Percentiles rank a stretch among this genome's conserved stretches.
Evolutionary conservation across 2,113 vertebrate genomes (phyloP).

Genomic region (Pachyramphus minor): DNA sequence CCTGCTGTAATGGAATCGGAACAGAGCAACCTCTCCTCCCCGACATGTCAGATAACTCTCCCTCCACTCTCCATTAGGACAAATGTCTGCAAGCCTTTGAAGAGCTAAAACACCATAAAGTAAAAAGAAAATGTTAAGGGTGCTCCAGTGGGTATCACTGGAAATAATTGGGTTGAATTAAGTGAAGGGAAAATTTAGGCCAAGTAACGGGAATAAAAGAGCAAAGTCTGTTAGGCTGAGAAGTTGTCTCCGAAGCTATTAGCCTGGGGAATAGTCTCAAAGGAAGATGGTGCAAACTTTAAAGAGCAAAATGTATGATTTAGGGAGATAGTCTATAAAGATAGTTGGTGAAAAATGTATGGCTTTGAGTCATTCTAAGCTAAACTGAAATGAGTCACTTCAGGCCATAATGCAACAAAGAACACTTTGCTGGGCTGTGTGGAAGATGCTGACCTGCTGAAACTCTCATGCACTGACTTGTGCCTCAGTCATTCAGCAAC

Average conservation of each 20-base stretch:
- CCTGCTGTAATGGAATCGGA: constrained; percentile 73
- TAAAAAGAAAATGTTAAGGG: constrained; percentile 44
- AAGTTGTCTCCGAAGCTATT: neutral
- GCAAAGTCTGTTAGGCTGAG: constrained; percentile 40
- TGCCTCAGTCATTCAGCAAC: neutral
- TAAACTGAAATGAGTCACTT: neutral
- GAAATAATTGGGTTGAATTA: constrained; percentile 43
- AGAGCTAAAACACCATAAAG: constrained; percentile 50
- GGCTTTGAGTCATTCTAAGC: constrained; percentile 23
- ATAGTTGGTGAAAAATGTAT: constrained; percentile 14
- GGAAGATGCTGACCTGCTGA: neutral
- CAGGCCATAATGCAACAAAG: neutral
- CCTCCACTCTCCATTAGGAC: constrained; percentile 65
- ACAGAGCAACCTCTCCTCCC: constrained; percentile 64
- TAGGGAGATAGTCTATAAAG: constrained; percentile 24
- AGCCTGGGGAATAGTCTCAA: constrained; percentile 46
- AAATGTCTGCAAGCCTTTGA: constrained; percentile 63
- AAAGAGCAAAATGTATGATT: constrained; percentile 48
- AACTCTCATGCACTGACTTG: neutral
- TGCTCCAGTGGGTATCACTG: constrained; percentile 59
- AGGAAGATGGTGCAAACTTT: constrained; percentile 35
- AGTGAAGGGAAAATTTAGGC: constrained; percentile 9
- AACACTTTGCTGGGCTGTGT: neutral
- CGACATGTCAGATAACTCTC: constrained; percentile 66
- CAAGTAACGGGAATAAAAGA: constrained; percentile 43